Percentiles rank a stretch among this genome's conserved stretches.
Conservation (phyloP, 2,888 invertebrate genomes). For the Deilephila elpenor region DNA sequence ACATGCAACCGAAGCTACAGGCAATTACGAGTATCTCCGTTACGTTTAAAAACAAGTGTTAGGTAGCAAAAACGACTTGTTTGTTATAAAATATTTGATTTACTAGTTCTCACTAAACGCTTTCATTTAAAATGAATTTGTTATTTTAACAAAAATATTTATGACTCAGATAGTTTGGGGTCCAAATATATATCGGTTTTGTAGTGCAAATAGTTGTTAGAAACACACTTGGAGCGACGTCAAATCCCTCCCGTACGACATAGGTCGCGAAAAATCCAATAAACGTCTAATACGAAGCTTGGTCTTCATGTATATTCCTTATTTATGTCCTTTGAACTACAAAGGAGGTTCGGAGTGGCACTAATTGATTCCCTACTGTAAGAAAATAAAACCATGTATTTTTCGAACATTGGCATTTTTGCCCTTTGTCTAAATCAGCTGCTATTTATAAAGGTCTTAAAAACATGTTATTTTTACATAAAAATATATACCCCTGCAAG, state of each 20-base stretch:
- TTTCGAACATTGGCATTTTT: background rate
- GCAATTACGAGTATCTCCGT: background rate
- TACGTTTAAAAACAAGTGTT: background rate
- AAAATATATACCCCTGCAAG: no score
- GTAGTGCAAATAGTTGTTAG: conserved; percentile 1
- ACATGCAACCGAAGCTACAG: background rate
- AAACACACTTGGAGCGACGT: conserved; percentile 29
- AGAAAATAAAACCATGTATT: background rate
- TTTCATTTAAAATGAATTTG: conserved; percentile 7
- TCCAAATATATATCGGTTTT: conserved; percentile 6
- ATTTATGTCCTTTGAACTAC: conserved; percentile 8
- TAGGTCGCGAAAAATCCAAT: conserved; percentile 54
- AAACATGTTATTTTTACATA: no score
- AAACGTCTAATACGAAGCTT: conserved; percentile 49
- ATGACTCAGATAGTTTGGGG: background rate
- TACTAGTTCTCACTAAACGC: background rate
- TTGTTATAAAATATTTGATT: conserved; percentile 7
- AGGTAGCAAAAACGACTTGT: background rate
- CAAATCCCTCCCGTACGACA: conserved; percentile 39
- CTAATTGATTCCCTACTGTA: conserved; percentile 4
- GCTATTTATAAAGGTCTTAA: no score
- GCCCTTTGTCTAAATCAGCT: no score
- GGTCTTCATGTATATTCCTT: conserved; percentile 14
- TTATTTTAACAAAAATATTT: conserved; percentile 15
- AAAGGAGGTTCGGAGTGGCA: background rate